Evolutionary conservation across 1,140 invertebrate genomes (phyloP).

Genomic region (Armadillidium nasatum): DNA sequence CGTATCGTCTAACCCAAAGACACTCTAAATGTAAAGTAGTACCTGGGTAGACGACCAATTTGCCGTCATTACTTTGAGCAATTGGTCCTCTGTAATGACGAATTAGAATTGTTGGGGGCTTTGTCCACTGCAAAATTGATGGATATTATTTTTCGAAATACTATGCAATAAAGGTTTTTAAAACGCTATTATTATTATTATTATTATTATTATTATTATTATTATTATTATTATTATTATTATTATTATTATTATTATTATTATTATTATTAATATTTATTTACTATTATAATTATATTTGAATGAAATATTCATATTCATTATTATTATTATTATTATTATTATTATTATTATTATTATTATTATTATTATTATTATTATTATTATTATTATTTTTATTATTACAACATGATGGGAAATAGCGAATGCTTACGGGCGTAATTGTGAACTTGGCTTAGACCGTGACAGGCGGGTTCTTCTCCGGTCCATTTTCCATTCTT

Average conservation of each 20-base stretch:
- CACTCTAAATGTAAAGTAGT: constrained; percentile 81
- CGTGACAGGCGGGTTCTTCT: constrained; percentile 67
- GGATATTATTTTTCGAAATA: too few relatives aligned
- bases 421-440: constrained; percentile 61
- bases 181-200: constrained; percentile 4
- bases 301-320: too few relatives aligned
- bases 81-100: constrained; percentile 73
- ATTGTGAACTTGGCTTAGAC: constrained; percentile 76
- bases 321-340: neutral
- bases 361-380: too few relatives aligned
- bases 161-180: too few relatives aligned
- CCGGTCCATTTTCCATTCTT: constrained; percentile 72
- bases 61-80: constrained; percentile 77
- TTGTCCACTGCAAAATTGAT: constrained; percentile 63
- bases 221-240: too few relatives aligned
- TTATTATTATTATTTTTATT: too few relatives aligned
- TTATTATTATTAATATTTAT: constrained; percentile 14
- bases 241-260: neutral
- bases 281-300: too few relatives aligned
- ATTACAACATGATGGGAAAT: constrained; percentile 3
- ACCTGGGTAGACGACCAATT: constrained; percentile 75
- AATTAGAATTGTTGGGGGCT: constrained; percentile 74
- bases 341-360: too few relatives aligned
- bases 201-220: neutral
- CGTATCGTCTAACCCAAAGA: constrained; percentile 74